These are phyloP conservation scores for Beris morrisii DNA, from an alignment of 2,888 invertebrate genomes.

Conservation along the genomic window DNA sequence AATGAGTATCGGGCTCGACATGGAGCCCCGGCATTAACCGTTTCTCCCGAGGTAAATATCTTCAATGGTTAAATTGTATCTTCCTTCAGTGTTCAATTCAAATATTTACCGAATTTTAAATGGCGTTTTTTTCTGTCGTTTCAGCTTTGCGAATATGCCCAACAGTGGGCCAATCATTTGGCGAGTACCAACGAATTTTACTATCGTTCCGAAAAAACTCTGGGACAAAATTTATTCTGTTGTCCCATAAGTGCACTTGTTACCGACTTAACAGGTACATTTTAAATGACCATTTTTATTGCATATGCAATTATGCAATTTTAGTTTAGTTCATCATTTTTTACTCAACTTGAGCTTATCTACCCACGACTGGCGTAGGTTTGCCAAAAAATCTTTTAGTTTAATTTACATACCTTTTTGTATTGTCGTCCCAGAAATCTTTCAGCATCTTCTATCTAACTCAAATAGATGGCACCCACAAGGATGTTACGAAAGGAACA, in stretches of 20 bases:
- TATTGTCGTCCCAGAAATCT: too few relatives aligned
- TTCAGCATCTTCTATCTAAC: too few relatives aligned
- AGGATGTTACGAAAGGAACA: too few relatives aligned
- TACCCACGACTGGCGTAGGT: too few relatives aligned
- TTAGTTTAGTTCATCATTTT: background rate
- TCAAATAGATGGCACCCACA: too few relatives aligned
- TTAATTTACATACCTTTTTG: too few relatives aligned
- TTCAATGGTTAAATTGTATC: background rate
- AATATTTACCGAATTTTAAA: constrained; percentile 5
- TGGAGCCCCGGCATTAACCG: constrained; percentile 69
- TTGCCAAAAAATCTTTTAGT: too few relatives aligned
- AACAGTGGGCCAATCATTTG: constrained; percentile 86
- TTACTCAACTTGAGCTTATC: too few relatives aligned
- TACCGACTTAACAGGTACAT: constrained; percentile 67
- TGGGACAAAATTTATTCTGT: constrained; percentile 80
- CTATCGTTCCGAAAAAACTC: constrained; percentile 74
- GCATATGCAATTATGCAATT: constrained; percentile 1
- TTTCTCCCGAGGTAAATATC: constrained; percentile 70
- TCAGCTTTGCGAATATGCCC: constrained; percentile 77
- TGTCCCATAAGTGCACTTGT: constrained; percentile 68
- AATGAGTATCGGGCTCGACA: constrained; percentile 79
- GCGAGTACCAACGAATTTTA: constrained; percentile 79
- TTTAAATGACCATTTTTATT: background rate
- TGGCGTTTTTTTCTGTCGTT: constrained; percentile 44
- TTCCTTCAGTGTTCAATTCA: background rate